A percentile compares a stretch with the other conserved stretches of the same genome.
Evolutionary conservation across 2,888 invertebrate species (phyloP).

Genomic region (Ornithoptera priamus): DNA sequence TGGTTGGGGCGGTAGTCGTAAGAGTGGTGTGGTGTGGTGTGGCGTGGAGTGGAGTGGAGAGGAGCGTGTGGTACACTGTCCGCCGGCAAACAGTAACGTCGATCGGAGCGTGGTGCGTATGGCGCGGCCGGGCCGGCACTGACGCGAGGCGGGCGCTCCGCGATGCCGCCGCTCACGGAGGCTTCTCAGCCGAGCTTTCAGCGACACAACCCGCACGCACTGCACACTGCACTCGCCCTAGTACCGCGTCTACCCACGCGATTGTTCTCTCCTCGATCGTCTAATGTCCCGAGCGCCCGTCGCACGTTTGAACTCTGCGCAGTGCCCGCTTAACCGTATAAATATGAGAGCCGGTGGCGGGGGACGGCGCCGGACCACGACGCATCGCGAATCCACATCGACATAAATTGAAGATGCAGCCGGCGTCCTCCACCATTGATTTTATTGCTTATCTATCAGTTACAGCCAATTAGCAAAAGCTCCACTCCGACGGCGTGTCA

Average conservation of each 20-base stretch:
- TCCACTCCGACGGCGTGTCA: constrained; percentile 55
- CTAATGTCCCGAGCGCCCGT: constrained; percentile 76
- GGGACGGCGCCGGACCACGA: constrained; percentile 69
- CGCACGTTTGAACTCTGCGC: constrained; percentile 79
- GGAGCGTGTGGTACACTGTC: constrained; percentile 59
- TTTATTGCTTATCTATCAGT: constrained; percentile 74
- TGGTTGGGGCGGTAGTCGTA: constrained; percentile 53
- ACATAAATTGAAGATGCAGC: constrained; percentile 77
- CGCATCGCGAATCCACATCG: constrained; percentile 76
- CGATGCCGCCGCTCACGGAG: constrained; percentile 59
- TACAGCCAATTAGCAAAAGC: constrained; percentile 74
- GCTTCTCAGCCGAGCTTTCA: constrained; percentile 78
- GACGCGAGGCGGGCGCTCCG: constrained; percentile 65
- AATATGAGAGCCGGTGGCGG: constrained; percentile 78
- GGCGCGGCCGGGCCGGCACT: constrained; percentile 81
- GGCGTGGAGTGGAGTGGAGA: constrained; percentile 44
- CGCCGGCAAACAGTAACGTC: constrained; percentile 51
- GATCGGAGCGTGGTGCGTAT: constrained; percentile 70
- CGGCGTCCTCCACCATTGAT: constrained; percentile 74
- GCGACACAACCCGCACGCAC: constrained; percentile 76
- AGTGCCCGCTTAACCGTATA: constrained; percentile 76
- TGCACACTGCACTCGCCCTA: constrained; percentile 79
- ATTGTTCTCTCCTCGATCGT: constrained; percentile 73
- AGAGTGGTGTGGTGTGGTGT: constrained; percentile 42
- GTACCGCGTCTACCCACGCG: constrained; percentile 65